Conservation (phyloP, 2,797 vertebrate genomes). For the Rhincodon typus region DNA sequence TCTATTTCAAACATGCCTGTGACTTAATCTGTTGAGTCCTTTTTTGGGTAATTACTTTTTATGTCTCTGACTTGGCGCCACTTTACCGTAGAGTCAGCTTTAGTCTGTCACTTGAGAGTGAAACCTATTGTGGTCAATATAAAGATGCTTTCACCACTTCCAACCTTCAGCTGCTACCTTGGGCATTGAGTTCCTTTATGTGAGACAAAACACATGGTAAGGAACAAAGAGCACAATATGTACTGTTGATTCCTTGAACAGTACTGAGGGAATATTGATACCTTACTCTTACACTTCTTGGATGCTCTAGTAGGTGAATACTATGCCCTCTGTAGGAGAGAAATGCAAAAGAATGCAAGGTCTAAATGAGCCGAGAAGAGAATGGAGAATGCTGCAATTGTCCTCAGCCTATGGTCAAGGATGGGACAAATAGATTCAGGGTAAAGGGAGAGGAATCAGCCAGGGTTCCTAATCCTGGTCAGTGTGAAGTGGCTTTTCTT, state of each 20-base stretch:
- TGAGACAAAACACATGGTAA: constrained; percentile 7
- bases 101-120: neutral
- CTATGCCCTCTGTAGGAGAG: neutral
- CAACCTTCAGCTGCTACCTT: constrained; percentile 14
- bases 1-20: neutral
- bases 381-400: neutral
- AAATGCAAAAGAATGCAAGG: neutral
- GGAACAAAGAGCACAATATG: constrained; percentile 28
- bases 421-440: neutral
- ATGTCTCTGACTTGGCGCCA: neutral
- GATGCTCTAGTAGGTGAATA: neutral
- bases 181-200: constrained; percentile 30
- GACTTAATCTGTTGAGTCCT: neutral
- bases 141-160: constrained; percentile 20
- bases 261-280: neutral
- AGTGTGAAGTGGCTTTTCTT: too few relatives aligned
- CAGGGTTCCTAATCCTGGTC: neutral
- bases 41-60: neutral
- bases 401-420: neutral
- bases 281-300: neutral
- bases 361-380: neutral
- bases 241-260: neutral
- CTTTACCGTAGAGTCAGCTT: neutral
- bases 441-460: neutral
- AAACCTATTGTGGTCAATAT: constrained; percentile 6